These are phyloP conservation scores for Brenthis hecate DNA, from an alignment of 2,888 invertebrate genomes.

Conservation along the genomic window DNA sequence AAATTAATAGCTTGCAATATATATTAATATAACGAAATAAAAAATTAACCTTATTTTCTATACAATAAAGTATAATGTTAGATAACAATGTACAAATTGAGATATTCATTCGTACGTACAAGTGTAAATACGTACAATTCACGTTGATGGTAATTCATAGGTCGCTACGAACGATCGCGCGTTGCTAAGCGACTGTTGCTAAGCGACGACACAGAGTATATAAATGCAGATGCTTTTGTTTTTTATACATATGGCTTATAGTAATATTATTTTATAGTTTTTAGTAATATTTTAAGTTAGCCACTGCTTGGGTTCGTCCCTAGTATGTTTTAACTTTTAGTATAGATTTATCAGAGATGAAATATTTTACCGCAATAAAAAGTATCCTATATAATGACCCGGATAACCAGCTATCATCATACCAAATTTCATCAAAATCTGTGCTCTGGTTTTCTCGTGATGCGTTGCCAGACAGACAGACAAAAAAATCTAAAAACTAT, in stretches of 20 bases:
- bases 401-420: too few species aligned
- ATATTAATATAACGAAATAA: background rate
- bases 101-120: slow-evolving; percentile 16
- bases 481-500: too few species aligned
- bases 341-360: too few species aligned
- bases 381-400: too few species aligned
- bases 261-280: background rate
- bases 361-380: too few species aligned
- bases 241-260: background rate
- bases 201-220: slow-evolving; percentile 35
- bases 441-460: too few species aligned
- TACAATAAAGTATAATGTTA: slow-evolving; percentile 1
- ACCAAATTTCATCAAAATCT: too few species aligned
- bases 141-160: slow-evolving; percentile 31
- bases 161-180: slow-evolving; percentile 37
- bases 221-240: background rate
- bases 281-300: too few species aligned
- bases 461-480: too few species aligned
- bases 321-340: too few species aligned
- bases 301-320: too few species aligned
- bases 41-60: slow-evolving; percentile 2
- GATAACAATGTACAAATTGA: slow-evolving; percentile 6
- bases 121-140: slow-evolving; percentile 29
- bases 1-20: background rate
- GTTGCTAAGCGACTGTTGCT: slow-evolving; percentile 44